Evolutionary conservation across 2,797 vertebrate species (phyloP), one percentile per base, ranked within the genome.

Genomic region (Nannoperca obscura): DNA sequence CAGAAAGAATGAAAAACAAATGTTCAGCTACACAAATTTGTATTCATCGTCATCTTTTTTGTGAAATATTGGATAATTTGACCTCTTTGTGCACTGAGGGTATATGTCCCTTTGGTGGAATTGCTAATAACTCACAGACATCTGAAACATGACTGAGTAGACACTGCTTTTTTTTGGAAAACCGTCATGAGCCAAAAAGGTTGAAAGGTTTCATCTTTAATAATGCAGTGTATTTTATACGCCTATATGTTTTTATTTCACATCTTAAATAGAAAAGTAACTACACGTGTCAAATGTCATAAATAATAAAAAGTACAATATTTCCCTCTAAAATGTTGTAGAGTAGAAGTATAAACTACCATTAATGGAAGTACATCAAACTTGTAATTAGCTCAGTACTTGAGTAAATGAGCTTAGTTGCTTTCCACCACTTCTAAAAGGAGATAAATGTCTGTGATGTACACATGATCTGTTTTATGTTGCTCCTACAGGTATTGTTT

Each of bases 401-500:
- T 46, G 7, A 63, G 24, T 24, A 34, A 34, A 34, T 34, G 6
- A 22, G 3, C 15, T 12, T 17, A 3, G 12, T n/a, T 49, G 24
- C 24, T 57, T 13, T 40, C 20, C n/a, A 27, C 13, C 6, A 3
- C 38, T 27, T 13, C 13, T 63, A 14, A 54, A 67, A 58, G 55
- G 13, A 36, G 42, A 52, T 20, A 54, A 46, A 59, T 50, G 32
- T 22, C 53, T 22, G 27, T 27, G 32, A 53, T n/a, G 20, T 19
- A 44, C 53, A 62, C 22, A 13, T 34, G 27, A 52, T 22, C 12
- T 19, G 19, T 42, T 50, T 20, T 10, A 9, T 20, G 7, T 24
- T 42, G n/a, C 50, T 36, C 11, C 1, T 8, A 42, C 63, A 73
- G 59, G 46, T 61, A 55, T 58, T 58, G 34, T 70, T 67, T 67